Conservation (phyloP, 2,113 vertebrate genomes). For the Centropus bengalensis region DNA sequence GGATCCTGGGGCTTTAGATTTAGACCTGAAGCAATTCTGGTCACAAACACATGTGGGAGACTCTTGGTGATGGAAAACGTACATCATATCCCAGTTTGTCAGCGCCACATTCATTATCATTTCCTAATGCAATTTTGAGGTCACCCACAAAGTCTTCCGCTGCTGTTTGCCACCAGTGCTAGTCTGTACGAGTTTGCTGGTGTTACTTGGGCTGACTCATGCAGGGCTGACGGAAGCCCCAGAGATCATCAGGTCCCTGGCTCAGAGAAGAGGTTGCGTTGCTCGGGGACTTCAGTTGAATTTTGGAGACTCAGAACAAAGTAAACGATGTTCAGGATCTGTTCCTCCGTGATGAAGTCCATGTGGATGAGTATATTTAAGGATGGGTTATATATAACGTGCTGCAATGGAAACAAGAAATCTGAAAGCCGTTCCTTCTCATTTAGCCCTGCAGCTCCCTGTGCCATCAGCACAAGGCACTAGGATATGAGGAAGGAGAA, state of each 20-base stretch:
- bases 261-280: background rate
- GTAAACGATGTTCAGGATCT: background rate
- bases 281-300: background rate
- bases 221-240: background rate
- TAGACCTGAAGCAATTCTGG: background rate
- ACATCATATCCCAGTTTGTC: background rate
- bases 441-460: rapidly evolving
- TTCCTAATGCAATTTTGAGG: background rate
- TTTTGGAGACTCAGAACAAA: background rate
- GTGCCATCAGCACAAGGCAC: rapidly evolving
- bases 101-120: background rate
- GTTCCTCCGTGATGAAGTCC: background rate
- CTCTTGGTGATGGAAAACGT: background rate
- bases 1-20: background rate
- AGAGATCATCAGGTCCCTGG: background rate
- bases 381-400: background rate
- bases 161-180: background rate
- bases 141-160: background rate
- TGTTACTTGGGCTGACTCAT: background rate
- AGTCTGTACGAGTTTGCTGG: background rate
- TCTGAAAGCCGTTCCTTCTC: background rate
- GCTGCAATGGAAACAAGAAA: background rate
- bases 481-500: background rate
- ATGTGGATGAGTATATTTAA: background rate
- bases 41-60: background rate